Evolutionary conservation across 2,888 invertebrate genomes (phyloP).

Genomic region (Drosophila mettleri): DNA sequence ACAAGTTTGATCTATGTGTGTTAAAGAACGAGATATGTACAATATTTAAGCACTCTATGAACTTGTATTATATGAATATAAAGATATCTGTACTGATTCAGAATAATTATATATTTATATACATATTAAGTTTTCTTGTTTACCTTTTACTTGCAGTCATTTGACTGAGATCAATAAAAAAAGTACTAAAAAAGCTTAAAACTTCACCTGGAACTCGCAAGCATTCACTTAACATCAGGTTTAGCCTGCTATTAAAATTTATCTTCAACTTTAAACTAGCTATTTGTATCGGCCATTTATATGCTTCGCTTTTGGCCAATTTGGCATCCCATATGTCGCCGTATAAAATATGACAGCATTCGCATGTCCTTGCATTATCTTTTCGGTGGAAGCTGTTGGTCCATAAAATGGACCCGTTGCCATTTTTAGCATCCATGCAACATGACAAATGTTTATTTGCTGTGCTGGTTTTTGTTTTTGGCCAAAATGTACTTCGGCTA

Average conservation of each 20-base stretch:
- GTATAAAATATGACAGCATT: constrained; percentile 57
- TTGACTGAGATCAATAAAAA: no score
- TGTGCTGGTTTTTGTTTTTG: constrained; percentile 24
- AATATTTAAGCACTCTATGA: no score
- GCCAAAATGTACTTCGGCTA: constrained; percentile 30
- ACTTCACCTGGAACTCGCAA: not conserved
- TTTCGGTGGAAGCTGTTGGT: constrained; percentile 27
- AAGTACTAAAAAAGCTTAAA: no score
- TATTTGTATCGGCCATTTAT: not conserved
- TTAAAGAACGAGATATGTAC: no score
- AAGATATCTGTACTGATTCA: no score
- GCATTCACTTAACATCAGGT: not conserved
- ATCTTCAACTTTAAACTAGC: constrained; percentile 40
- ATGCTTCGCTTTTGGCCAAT: constrained; percentile 49
- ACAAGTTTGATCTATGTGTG: not conserved
- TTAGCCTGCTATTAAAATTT: constrained; percentile 27
- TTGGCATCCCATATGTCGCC: constrained; percentile 46
- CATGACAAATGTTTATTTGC: constrained; percentile 75
- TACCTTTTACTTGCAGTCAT: no score
- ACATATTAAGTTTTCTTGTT: no score
- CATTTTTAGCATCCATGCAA: constrained; percentile 65
- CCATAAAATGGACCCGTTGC: constrained; percentile 50
- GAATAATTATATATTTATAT: no score
- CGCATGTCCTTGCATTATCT: constrained; percentile 38
- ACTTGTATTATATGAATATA: no score